Evolutionary conservation across 2,797 vertebrate species (phyloP).

Genomic region (Emydoidea blandingii): DNA sequence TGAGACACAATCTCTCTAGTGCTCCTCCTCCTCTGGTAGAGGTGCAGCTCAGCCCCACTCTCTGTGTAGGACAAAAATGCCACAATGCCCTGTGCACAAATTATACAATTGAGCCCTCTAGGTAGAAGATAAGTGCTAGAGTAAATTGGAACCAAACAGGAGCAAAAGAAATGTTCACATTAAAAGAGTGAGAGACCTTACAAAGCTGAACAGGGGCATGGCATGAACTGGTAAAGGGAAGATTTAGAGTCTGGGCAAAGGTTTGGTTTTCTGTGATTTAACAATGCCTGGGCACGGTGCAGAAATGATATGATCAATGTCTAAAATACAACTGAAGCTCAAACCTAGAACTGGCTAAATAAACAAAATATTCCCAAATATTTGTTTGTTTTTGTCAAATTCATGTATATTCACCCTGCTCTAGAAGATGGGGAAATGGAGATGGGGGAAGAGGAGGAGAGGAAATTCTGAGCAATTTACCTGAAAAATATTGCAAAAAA

Average conservation of each 20-base stretch:
- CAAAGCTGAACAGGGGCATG: background rate
- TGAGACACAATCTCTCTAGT: background rate
- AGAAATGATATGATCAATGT: background rate
- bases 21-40: background rate
- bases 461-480: background rate
- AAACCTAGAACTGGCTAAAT: background rate
- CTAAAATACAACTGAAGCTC: background rate
- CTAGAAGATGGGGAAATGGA: background rate
- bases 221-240: background rate
- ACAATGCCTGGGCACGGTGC: background rate
- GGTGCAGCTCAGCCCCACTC: background rate
- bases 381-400: background rate
- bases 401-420: background rate
- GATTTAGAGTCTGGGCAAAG: background rate
- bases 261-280: background rate
- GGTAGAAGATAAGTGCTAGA: background rate
- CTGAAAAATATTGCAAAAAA: background rate
- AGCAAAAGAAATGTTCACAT: background rate
- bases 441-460: rapidly evolving
- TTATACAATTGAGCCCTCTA: background rate
- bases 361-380: background rate
- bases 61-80: background rate
- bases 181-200: background rate
- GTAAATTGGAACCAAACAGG: background rate
- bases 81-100: background rate